Percentiles rank a stretch among this genome's conserved stretches.
Conservation (phyloP, 92 coral and sea anemone genomes). For the Palythoa heliodiscus region DNA sequence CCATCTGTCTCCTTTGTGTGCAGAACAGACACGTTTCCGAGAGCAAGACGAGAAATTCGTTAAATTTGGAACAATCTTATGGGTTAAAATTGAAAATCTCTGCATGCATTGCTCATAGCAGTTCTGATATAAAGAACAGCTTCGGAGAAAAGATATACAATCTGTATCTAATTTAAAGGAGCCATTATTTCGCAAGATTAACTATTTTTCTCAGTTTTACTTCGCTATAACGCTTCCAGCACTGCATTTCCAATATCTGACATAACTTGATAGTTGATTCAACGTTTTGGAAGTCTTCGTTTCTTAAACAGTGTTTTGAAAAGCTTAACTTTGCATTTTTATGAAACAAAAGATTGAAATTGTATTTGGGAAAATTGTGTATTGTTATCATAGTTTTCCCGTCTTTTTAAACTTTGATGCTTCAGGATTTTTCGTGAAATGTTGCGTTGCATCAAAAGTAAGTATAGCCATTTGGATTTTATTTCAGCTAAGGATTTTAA, state of each 20-base stretch:
- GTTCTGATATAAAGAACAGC: neutral
- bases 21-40: neutral
- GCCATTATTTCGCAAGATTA: neutral
- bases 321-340: slow-evolving; percentile 29
- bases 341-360: neutral
- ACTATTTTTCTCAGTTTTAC: neutral
- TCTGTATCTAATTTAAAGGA: neutral
- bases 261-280: slow-evolving; percentile 22
- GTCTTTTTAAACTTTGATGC: slow-evolving; percentile 17
- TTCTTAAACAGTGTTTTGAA: slow-evolving; percentile 12
- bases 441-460: neutral
- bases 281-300: neutral
- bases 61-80: neutral
- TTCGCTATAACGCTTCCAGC: neutral
- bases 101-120: neutral
- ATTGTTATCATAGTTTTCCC: neutral
- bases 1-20: neutral
- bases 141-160: neutral
- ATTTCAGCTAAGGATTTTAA: neutral
- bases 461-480: neutral
- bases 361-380: neutral
- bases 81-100: neutral
- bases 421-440: neutral
- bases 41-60: neutral
- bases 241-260: neutral